Evolutionary conservation across 2,113 vertebrate species (phyloP).

Genomic region (Strix uralensis): DNA sequence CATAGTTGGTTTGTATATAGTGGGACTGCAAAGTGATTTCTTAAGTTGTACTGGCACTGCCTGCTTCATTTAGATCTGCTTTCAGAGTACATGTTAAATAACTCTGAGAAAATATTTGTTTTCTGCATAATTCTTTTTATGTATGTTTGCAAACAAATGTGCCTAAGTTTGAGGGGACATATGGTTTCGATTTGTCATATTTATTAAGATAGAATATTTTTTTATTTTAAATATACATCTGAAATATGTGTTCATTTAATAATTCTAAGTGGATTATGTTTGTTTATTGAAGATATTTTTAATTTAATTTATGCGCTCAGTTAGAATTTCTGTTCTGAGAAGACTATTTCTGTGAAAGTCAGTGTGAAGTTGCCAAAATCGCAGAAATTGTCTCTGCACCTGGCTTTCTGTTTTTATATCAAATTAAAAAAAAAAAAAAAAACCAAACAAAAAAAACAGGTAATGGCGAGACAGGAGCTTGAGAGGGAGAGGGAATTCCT

Average conservation of each 20-base stretch:
- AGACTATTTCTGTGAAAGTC: constrained; percentile 19
- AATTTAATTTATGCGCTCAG: neutral
- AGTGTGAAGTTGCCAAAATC: neutral
- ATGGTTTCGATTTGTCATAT: constrained; percentile 49
- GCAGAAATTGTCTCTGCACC: neutral
- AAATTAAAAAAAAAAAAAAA: neutral
- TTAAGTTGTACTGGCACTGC: neutral
- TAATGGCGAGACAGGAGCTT: neutral
- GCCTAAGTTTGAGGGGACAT: constrained; percentile 43
- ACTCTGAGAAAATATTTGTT: constrained; percentile 51
- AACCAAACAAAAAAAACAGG: neutral
- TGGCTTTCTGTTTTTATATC: neutral
- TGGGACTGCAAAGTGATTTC: neutral
- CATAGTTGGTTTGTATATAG: neutral
- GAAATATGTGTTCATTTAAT: neutral
- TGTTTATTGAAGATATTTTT: constrained; percentile 30
- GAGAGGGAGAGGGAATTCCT: neutral
- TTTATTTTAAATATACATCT: neutral
- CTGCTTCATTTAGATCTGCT: neutral
- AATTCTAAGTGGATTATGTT: neutral
- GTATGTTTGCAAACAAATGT: constrained; percentile 70
- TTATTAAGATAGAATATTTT: constrained; percentile 56
- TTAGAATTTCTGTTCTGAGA: constrained; percentile 33
- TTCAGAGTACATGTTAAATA: constrained; percentile 10
- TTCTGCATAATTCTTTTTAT: constrained; percentile 36